A percentile compares a stretch with the other conserved stretches of the same genome.
These are phyloP conservation scores for Hanleya hanleyi DNA, from an alignment of 2,888 invertebrate genomes.

Conservation along the genomic window DNA sequence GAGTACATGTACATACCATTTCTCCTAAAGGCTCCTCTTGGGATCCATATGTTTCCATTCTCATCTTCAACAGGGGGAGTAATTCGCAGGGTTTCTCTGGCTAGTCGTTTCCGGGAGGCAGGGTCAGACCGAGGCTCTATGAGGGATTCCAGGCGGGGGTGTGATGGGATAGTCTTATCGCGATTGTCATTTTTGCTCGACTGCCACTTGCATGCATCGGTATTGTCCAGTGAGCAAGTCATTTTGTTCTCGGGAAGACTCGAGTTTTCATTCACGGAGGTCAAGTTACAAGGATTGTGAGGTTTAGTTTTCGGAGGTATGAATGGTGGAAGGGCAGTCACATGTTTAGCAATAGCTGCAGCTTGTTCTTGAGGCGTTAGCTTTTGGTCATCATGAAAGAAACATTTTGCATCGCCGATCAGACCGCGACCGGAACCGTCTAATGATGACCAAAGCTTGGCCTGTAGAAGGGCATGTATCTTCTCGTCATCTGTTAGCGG, in stretches of 20 bases:
- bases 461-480: too few relatives aligned
- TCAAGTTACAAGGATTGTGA: slow-evolving; percentile 47
- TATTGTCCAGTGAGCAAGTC: background rate
- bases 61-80: slow-evolving; percentile 45
- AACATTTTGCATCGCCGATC: too few relatives aligned
- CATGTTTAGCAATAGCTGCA: slow-evolving; percentile 53
- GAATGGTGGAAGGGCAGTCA: slow-evolving; percentile 56
- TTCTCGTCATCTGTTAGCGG: too few relatives aligned
- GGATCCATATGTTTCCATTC: slow-evolving; percentile 51
- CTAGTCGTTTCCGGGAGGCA: slow-evolving; percentile 41
- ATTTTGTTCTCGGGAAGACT: background rate
- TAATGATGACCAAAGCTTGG: too few relatives aligned
- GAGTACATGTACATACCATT: background rate
- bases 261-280: slow-evolving; percentile 51
- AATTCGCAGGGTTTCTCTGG: slow-evolving; percentile 47
- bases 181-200: too few relatives aligned
- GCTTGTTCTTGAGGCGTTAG: slow-evolving; percentile 52
- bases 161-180: background rate
- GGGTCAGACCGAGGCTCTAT: background rate
- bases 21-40: slow-evolving; percentile 5
- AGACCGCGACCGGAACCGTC: too few relatives aligned
- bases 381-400: background rate
- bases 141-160: background rate
- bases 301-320: slow-evolving; percentile 60
- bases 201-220: background rate